Percentiles rank a stretch among this genome's conserved stretches.
phyloP scores from a whole-genome alignment of 2,888 invertebrate genomes.

The Oscheius sp. region DNA sequence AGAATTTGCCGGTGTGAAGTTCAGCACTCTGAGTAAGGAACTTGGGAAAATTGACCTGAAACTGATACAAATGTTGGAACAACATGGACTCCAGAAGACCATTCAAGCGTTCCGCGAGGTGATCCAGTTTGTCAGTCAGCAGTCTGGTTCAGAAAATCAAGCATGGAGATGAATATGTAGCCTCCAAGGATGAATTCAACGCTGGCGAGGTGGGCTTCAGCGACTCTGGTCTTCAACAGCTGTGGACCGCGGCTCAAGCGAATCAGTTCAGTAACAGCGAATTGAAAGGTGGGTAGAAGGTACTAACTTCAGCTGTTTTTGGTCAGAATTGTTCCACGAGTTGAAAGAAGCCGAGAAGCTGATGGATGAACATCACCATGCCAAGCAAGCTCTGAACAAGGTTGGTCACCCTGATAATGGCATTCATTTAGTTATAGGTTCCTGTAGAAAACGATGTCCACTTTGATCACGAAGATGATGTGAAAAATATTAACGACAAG shows the following conservation, averaged over 20 bases:
- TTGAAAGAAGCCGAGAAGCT: conserved; percentile 54
- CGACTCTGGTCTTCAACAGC: conserved; percentile 60
- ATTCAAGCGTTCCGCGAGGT: conserved; percentile 68
- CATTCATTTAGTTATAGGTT: conserved; percentile 2
- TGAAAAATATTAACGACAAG: conserved; percentile 22
- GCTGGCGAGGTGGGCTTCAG: conserved; percentile 48
- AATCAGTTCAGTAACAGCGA: conserved; percentile 57
- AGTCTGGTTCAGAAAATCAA: conserved; percentile 50
- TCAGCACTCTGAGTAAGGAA: conserved; percentile 41
- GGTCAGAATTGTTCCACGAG: conserved; percentile 42
- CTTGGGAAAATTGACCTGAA: conserved; percentile 60
- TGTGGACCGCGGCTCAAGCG: conserved; percentile 61
- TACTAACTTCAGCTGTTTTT: not conserved
- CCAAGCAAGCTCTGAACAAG: conserved; percentile 50
- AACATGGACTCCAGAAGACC: conserved; percentile 62
- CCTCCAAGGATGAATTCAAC: conserved; percentile 40
- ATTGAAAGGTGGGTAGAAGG: conserved; percentile 42
- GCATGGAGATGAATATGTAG: conserved; percentile 42
- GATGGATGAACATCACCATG: conserved; percentile 50
- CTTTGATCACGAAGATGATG: conserved; percentile 38
- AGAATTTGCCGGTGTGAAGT: conserved; percentile 38
- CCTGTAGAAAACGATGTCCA: conserved; percentile 52
- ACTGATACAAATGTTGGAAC: conserved; percentile 60
- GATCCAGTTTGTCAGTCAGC: not conserved
- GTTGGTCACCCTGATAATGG: conserved; percentile 9